Conservation (phyloP, 2,888 invertebrate genomes). For the Papilio gigon region DNA sequence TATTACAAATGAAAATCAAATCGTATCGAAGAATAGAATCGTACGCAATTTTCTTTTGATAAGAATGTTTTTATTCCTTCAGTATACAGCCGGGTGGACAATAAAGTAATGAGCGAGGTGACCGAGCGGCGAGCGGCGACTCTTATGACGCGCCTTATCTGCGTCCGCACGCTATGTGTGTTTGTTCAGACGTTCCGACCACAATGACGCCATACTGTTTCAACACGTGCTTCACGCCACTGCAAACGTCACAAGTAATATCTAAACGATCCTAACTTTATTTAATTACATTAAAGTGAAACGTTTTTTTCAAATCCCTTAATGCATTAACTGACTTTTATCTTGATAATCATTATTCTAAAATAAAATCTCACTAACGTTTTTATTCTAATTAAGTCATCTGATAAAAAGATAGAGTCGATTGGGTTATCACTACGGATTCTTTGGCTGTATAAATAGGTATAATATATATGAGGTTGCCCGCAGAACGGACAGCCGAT, state of each 20-base stretch:
- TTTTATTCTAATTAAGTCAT: slow-evolving; percentile 1
- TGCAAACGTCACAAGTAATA: slow-evolving; percentile 31
- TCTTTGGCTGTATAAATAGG: neutral
- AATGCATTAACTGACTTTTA: slow-evolving; percentile 24
- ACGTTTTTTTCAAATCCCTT: slow-evolving; percentile 9
- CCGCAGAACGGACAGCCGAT: no score
- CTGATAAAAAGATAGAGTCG: slow-evolving; percentile 3
- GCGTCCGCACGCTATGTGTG: slow-evolving; percentile 73
- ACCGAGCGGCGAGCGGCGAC: slow-evolving; percentile 68
- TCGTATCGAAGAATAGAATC: neutral
- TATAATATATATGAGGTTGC: neutral
- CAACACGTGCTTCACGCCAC: slow-evolving; percentile 33
- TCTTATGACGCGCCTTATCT: slow-evolving; percentile 79
- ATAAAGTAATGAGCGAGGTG: slow-evolving; percentile 74
- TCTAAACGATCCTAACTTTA: slow-evolving; percentile 5
- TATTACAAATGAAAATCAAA: no score
- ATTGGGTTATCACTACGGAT: neutral
- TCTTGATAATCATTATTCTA: slow-evolving; percentile 6
- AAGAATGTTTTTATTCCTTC: slow-evolving; percentile 54
- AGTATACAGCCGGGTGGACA: slow-evolving; percentile 64
- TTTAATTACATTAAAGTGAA: slow-evolving; percentile 26
- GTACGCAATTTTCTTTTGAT: slow-evolving; percentile 33
- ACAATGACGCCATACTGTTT: slow-evolving; percentile 38
- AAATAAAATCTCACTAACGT: neutral
- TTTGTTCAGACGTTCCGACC: slow-evolving; percentile 48